Evolutionary conservation across 2,888 invertebrate genomes (phyloP).

Genomic region (Lepidocyrtoides sp.): DNA sequence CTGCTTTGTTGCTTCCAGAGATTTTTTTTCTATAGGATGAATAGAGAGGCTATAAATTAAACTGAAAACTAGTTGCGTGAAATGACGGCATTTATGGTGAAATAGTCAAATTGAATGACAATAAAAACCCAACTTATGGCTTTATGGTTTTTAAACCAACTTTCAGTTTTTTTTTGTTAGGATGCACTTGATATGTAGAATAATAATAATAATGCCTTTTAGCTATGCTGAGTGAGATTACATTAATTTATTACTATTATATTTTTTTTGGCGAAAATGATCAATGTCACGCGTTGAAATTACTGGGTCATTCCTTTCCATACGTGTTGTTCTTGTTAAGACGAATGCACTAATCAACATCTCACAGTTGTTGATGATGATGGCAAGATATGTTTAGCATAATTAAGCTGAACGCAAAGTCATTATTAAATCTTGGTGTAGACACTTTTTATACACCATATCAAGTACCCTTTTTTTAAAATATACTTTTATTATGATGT

Average conservation of each 20-base stretch:
- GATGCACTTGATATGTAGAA: no score
- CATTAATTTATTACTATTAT: no score
- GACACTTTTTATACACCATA: not conserved
- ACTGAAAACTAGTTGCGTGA: no score
- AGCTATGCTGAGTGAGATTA: no score
- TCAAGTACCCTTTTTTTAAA: slow-evolving; percentile 19
- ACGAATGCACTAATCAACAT: slow-evolving; percentile 10
- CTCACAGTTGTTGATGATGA: not conserved
- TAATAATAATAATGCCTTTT: no score
- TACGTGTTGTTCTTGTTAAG: not conserved
- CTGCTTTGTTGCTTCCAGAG: slow-evolving; percentile 11
- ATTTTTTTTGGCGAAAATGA: not conserved
- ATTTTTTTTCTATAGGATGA: no score
- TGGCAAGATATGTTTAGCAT: slow-evolving; percentile 23
- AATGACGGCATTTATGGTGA: no score
- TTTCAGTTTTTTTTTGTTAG: no score
- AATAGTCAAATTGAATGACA: no score
- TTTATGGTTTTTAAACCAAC: no score
- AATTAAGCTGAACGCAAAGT: slow-evolving; percentile 1
- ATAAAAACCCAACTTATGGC: no score
- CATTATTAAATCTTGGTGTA: not conserved
- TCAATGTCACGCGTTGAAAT: not conserved
- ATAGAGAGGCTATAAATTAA: no score
- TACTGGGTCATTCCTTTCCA: slow-evolving; percentile 29
- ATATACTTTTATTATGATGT: not conserved